Evolutionary conservation across 2,888 invertebrate species (phyloP), one percentile per base, ranked within the genome.

Genomic region (Gari tellinella): DNA sequence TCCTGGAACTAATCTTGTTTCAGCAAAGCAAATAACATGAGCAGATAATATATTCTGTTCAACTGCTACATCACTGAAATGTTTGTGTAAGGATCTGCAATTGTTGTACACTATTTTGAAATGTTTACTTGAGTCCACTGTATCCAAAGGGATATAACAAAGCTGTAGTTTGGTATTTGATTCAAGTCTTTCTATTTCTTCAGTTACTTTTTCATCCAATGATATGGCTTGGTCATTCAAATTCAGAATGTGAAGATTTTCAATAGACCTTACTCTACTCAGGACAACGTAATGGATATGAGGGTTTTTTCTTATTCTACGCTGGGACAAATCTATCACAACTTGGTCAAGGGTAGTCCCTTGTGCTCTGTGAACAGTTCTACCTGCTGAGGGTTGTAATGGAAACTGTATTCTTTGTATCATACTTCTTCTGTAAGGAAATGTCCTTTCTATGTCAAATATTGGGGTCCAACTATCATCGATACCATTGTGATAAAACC

Each of bases 321-420:
- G 41, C 48, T 37, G 53, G 38, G 60, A 37, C 14, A 67, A 55
- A 52, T 67, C 60, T 53, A 55, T 52, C 7, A 67, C 67, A 37
- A 61, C 53, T 12, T 62, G 12, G 21, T 67, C 56, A 45, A 70
- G 57, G n/a, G 76, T 76, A 45, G 55, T 52, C 25, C 76, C 72
- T 58, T 77, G 77, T 4, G 66, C 63, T 53, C 69, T 78, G 37
- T 78, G 67, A 19, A 78, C 60, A 38, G 78, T 63, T 60, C 68
- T 67, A 14, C 55, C 66, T 25, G 73, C 72, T 40, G 72, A 52
- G 58, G 78, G 56, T 41, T 63, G 49, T 14, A 73, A 31, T 26
- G 66, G 72, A 61, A 73, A 65, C 52, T 78, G 78, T 5, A 68
- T 53, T 57, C 64, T 46, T 31, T 72, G 58, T 14, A 40, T 40